Base-by-base conservation (phyloP, 2,797 vertebrate genomes). In the Notoglanidium macrostoma region DNA sequence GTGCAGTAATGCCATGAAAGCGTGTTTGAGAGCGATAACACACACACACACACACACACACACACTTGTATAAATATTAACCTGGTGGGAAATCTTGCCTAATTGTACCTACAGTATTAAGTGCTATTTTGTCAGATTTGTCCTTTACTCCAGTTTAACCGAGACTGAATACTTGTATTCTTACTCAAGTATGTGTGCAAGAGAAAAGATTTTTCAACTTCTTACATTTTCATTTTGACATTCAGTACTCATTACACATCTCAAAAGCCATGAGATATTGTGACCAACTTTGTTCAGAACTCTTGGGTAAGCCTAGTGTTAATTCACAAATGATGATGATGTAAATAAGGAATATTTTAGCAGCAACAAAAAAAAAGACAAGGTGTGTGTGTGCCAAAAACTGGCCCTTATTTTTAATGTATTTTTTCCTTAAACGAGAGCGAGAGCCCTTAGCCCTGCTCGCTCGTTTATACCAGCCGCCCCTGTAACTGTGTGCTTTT, bases 401-500 rank as follows among this genome's bases (percentile, higher is more conserved):
- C 57, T 14, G 55, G 15, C 21, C 21, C 35, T n/a, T 2, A 15
- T n/a, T 80, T 59, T 23, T 44, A 40, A 40, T 23, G 4, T 57
- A 2, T 59, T n/a, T 80, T 44, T 80, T 26, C 9, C 2, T 51
- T 51, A 49, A 51, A 29, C n/a, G 46, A 76, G 10, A 51, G 12
- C 35, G 35, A 26, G 23, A 14, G 46, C 49, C 73, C 49, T 54
- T 51, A 29, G 46, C 54, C 19, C 57, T 44, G 78, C 55, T 14
- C 2, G 21, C 32, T 80, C 11, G 9, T 63, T 81, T 63, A 44
- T n/a, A 1, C 11, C 57, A 81, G 79, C 79, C 12, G 55, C 7
- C 59, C 79, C 23, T 49, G 32, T 44, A 67, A 85, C 87, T 79
- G 84, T 89, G 88, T 81, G 67, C 61, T 79, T 46, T 63, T 4